A percentile compares a stretch with the other conserved stretches of the same genome.
These are phyloP conservation scores for Diarsia dahlii DNA, from an alignment of 2,888 invertebrate species.

Conservation along the genomic window DNA sequence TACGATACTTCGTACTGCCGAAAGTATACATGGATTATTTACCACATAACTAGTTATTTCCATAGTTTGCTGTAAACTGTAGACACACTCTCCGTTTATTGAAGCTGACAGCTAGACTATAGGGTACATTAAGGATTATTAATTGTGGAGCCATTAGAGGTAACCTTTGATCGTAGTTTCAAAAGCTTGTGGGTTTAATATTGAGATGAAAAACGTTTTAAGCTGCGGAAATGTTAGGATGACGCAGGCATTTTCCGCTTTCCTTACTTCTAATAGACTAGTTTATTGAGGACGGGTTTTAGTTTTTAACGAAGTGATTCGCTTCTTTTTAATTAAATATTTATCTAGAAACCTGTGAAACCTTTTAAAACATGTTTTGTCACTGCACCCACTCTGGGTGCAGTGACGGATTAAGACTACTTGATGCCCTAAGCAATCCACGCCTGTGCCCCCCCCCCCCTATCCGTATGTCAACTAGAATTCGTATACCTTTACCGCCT, in stretches of 20 bases:
- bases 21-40: constrained; percentile 55
- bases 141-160: constrained; percentile 50
- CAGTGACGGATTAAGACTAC: no score
- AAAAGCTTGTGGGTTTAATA: constrained; percentile 34
- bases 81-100: constrained; percentile 35
- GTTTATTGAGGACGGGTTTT: background rate
- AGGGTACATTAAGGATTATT: constrained; percentile 44
- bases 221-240: constrained; percentile 26
- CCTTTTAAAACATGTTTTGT: background rate
- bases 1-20: constrained; percentile 49
- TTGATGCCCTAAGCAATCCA: no score
- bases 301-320: background rate
- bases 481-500: no score
- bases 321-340: background rate
- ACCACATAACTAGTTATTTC: constrained; percentile 46
- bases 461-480: no score
- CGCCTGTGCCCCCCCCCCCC: no score
- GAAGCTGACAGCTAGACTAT: constrained; percentile 45
- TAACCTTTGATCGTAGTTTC: constrained; percentile 53
- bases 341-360: background rate
- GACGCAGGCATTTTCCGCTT: constrained; percentile 37
- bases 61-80: constrained; percentile 37
- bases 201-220: constrained; percentile 36
- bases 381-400: no score
- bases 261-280: constrained; percentile 8